A percentile compares a stretch with the other conserved stretches of the same genome.
phyloP scores from a whole-genome alignment of 2,888 invertebrate genomes.

The Eupithecia exiguata region DNA sequence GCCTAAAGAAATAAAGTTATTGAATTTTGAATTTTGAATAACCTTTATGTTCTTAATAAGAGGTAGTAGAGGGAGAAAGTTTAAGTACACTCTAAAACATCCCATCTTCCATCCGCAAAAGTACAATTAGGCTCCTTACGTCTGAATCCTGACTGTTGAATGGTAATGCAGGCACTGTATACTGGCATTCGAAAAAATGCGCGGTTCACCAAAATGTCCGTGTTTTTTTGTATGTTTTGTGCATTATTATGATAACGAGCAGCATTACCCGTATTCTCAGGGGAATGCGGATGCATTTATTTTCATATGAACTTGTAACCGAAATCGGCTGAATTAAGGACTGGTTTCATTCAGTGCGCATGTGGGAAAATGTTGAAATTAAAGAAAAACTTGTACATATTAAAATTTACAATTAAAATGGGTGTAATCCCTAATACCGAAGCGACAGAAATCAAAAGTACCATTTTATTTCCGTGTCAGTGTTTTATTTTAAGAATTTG shows the following conservation, averaged over 20 bases:
- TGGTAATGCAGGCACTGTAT: constrained; percentile 20
- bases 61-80: background rate
- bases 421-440: no score
- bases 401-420: no score
- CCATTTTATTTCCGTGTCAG: no score
- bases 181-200: constrained; percentile 59
- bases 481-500: no score
- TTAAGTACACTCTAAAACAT: background rate
- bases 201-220: constrained; percentile 53
- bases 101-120: background rate
- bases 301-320: constrained; percentile 61
- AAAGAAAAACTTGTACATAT: no score
- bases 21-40: no score
- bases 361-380: no score
- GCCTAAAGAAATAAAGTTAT: no score
- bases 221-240: constrained; percentile 60
- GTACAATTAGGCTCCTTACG: constrained; percentile 27
- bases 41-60: background rate
- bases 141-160: constrained; percentile 28
- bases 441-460: no score
- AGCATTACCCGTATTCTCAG: constrained; percentile 74
- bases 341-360: background rate
- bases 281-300: constrained; percentile 64
- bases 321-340: constrained; percentile 43
- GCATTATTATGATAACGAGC: constrained; percentile 77